phyloP scores from a whole-genome alignment of 2,888 invertebrate genomes.

The Mythimna vitellina region DNA sequence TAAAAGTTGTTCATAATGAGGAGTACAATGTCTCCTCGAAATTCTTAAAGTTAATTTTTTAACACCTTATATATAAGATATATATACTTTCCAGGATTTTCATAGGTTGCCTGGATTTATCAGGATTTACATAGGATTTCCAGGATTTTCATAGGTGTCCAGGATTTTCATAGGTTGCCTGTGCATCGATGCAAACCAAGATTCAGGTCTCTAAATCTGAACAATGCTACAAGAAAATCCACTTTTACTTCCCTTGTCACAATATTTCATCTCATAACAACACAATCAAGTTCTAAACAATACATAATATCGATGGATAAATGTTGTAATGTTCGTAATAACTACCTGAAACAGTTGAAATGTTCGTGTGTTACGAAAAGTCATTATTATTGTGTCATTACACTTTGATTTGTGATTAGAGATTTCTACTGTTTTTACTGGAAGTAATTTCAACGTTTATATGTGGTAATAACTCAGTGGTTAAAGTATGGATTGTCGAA shows the following conservation, averaged over 20 bases:
- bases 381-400: constrained; percentile 36
- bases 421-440: constrained; percentile 12
- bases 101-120: too few relatives aligned
- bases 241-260: neutral
- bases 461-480: neutral
- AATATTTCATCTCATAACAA: constrained; percentile 13
- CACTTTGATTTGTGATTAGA: constrained; percentile 29
- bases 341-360: constrained; percentile 19
- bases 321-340: constrained; percentile 29
- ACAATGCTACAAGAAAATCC: neutral
- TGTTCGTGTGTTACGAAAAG: constrained; percentile 27
- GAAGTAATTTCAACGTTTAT: constrained; percentile 13
- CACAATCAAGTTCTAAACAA: constrained; percentile 29
- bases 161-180: neutral
- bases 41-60: too few relatives aligned
- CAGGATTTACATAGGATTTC: too few relatives aligned
- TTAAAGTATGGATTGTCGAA: neutral
- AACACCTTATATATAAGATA: too few relatives aligned
- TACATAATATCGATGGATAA: constrained; percentile 12
- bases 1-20: too few relatives aligned
- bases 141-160: too few relatives aligned
- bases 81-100: too few relatives aligned
- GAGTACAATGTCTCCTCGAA: too few relatives aligned
- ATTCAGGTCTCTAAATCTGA: neutral
- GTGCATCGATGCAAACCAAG: neutral